Evolutionary conservation across 2,888 invertebrate species (phyloP), one percentile per base, ranked within the genome.

Genomic region (Smittia aterrima): DNA sequence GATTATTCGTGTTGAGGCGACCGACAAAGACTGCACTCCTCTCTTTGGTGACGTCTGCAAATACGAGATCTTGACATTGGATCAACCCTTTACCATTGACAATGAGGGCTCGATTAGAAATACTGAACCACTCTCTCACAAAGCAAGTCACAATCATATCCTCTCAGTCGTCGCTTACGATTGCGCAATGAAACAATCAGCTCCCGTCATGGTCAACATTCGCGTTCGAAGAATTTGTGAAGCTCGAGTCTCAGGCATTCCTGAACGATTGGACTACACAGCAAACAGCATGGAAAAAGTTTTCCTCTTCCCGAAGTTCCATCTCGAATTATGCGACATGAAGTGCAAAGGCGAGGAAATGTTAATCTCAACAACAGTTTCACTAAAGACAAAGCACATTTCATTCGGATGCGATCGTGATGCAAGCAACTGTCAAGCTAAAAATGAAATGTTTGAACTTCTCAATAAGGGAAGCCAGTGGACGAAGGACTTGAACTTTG

Each of bases 401-500:
- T 97, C 96, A 77, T 94, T 95, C 81, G 96, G 97, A 79, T 98
- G 98, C 85, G 98, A 98, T 82, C 86, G 97, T 2, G 98, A 98
- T 73, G 78, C 80, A 41, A 78, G 79, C 2, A 82, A 82, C 74
- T 78, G 86, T 81, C 78, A 78, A 20, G 41, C 25, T 1, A 67
- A 68, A 7, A 76, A 78, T 7, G 76, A 76, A 1, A 74, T 83
- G 1, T 78, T 79, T 20, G 80, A 83, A 75, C 77, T 83, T 1
- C 75, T 83, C 24, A 82, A 81, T 0, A 81, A 80, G 0, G 90
- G 89, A 79, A 88, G 89, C 74, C 90, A 92, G 80, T 94, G 93
- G 93, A 92, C 92, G 0, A 90, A 90, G 79, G 88, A 90, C 68
- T 83, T 93, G 53, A 92, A 91, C 77, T 91, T 90, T n/a, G 93